phyloP scores from a whole-genome alignment of 1,140 invertebrate genomes.

The Neodiprion lecontei region DNA sequence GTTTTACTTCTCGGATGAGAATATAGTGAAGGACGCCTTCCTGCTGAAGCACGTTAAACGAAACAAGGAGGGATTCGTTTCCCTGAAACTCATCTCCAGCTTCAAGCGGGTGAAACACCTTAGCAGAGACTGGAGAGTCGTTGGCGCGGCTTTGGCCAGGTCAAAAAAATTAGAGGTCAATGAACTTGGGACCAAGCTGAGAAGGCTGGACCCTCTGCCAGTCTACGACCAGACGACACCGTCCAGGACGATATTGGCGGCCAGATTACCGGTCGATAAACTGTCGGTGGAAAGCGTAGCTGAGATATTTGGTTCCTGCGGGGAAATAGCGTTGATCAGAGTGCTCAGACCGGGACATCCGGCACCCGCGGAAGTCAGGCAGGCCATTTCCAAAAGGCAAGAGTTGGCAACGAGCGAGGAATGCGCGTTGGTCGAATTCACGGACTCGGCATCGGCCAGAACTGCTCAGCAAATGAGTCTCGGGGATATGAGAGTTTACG shows the following conservation, averaged over 20 bases:
- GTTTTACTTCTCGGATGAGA: conserved; percentile 94
- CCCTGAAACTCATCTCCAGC: conserved; percentile 91
- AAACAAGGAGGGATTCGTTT: conserved; percentile 95
- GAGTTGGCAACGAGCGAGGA: conserved; percentile 78
- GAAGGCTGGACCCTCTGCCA: conserved; percentile 84
- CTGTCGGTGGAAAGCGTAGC: conserved; percentile 87
- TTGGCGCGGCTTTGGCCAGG: conserved; percentile 79
- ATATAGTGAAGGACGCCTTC: conserved; percentile 94
- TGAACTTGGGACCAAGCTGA: conserved; percentile 88
- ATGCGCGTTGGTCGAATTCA: conserved; percentile 90
- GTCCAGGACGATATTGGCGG: conserved; percentile 88
- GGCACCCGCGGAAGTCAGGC: conserved; percentile 81
- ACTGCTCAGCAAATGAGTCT: conserved; percentile 72
- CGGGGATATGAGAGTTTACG: conserved; percentile 53
- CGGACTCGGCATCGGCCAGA: conserved; percentile 83
- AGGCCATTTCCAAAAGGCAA: conserved; percentile 89
- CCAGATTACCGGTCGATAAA: conserved; percentile 82
- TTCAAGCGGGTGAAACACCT: conserved; percentile 92
- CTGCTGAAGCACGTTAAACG: conserved; percentile 91
- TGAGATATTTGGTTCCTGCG: conserved; percentile 84
- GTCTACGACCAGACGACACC: conserved; percentile 90
- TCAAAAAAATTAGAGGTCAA: conserved; percentile 90
- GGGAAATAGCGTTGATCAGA: conserved; percentile 86
- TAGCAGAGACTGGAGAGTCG: conserved; percentile 91
- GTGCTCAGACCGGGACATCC: conserved; percentile 86